Base-by-base conservation (phyloP, 2,113 vertebrate species). In the Mormyrus lacerda region DNA sequence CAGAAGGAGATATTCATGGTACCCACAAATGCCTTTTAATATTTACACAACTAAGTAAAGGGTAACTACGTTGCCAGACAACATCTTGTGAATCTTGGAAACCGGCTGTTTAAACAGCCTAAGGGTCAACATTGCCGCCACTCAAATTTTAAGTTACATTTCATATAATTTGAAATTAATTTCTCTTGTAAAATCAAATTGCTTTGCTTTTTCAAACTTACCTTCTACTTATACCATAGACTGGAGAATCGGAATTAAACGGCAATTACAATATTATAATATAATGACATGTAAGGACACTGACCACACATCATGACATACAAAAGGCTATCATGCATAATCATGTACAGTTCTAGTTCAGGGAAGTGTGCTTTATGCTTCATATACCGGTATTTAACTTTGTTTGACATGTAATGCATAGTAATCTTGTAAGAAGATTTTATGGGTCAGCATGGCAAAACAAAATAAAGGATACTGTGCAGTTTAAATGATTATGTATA, bases 31-130 rank as follows among this genome's bases (percentile, higher is more conserved):
- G 79, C 58, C 89, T 47, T 82, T 73, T 42, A 76, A 88, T 94
- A 92, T 95, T 95, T 93, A 89, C 93, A 89, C 87, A 91, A 5
- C 48, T 15, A 79, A 85, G 87, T 76, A 88, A 90, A 83, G 61
- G 61, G 89, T 93, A 92, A 92, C 89, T 85, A 89, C 93, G 95
- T 95, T 96, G 95, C 95, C 92, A 94, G 95, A 95, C 94, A 94
- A 95, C 95, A 90, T 85, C 88, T 93, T 94, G 89, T 88, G 91
- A 92, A 93, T 89, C 92, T 91, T 90, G 93, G 91, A 76, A 92
- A 92, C 91, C 89, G 82, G 91, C 50, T 94, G 94, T 93, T 94
- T 92, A 93, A 94, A 94, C 89, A 93, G 89, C 89, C 48, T n/a
- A 91, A 89, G 11, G 27, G 91, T 91, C 91, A 95, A 93, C 92